Evolutionary conservation across 2,113 vertebrate genomes (phyloP), one percentile per base, ranked within the genome.

Genomic region (Microcebus jonahi): DNA sequence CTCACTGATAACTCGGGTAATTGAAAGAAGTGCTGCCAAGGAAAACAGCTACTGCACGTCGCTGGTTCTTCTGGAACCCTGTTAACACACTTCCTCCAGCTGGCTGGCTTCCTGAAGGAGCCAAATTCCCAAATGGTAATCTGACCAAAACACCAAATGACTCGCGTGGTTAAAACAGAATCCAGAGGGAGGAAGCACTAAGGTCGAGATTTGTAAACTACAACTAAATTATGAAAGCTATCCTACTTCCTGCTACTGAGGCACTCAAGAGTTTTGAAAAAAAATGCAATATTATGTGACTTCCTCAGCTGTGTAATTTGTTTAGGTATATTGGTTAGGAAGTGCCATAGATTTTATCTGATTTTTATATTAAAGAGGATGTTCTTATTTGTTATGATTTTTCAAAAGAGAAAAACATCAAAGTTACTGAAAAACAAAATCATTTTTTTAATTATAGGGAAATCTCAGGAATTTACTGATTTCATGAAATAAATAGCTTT

Each of bases 201-300:
- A 94, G 96, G 92, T 95, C 94, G 92, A 91, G 90, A 92, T 87
- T 34, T 95, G 59, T 90, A 96, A 88, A 86, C 84, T 96, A 90
- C 84, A 95, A 39, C n/a, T 94, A 75, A 89, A 88, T 92, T 83
- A 88, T 88, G 75, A 85, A 95, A 96, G 91, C 0, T 2, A 65
- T 95, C 67, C 85, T 86, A 36, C 83, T 96, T 96, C 97, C 97
- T 95, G 57, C 63, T 94, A 94, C 96, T 97, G 85, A 95, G 63
- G 13, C 48, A 27, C 71, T 81, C 34, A 91, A 92, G 88, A 77
- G 29, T 70, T 88, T 61, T 80, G 76, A 82, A 93, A 70, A 70
- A 55, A 81, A 91, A 71, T 15, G 12, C 9, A 17, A 12, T 53
- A 12, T 91, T 80, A 65, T 77, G 79, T 77, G 82, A 95, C 61